These are phyloP conservation scores for Aspidiotus destructor DNA, from an alignment of 2,888 invertebrate species.

Conservation along the genomic window DNA sequence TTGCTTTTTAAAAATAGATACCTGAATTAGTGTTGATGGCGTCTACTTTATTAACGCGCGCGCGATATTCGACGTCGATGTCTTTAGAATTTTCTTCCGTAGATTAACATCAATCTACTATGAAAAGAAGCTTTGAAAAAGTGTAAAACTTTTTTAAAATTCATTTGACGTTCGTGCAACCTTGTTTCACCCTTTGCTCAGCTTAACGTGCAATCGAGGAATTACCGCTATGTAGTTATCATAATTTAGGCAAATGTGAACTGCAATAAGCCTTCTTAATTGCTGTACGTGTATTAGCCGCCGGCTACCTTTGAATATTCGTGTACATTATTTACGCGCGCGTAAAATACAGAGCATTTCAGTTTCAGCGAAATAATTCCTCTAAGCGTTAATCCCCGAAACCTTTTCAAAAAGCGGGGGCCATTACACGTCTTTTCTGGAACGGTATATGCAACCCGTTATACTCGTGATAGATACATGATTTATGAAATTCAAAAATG, in stretches of 20 bases:
- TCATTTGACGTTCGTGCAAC: no score
- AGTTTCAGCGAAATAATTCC: no score
- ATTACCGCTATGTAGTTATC: not conserved
- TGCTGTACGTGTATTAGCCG: not conserved
- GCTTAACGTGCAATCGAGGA: no score
- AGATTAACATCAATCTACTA: no score
- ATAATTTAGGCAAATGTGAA: constrained; percentile 1
- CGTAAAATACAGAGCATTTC: not conserved
- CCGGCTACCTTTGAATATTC: not conserved
- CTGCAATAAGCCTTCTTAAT: constrained; percentile 4
- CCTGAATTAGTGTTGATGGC: no score
- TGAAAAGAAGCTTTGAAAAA: no score
- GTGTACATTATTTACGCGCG: not conserved
- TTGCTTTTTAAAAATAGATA: no score
- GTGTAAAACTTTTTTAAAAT: no score
- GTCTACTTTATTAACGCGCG: no score
- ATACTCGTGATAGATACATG: not conserved
- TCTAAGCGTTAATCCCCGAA: not conserved
- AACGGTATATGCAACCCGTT: not conserved
- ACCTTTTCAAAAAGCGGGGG: not conserved
- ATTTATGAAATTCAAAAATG: constrained; percentile 1
- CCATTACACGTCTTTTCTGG: not conserved
- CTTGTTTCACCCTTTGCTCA: no score
- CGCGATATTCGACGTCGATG: no score
- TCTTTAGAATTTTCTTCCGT: no score